phyloP scores from a whole-genome alignment of 1,140 invertebrate genomes.

The Dinoponera quadriceps region DNA sequence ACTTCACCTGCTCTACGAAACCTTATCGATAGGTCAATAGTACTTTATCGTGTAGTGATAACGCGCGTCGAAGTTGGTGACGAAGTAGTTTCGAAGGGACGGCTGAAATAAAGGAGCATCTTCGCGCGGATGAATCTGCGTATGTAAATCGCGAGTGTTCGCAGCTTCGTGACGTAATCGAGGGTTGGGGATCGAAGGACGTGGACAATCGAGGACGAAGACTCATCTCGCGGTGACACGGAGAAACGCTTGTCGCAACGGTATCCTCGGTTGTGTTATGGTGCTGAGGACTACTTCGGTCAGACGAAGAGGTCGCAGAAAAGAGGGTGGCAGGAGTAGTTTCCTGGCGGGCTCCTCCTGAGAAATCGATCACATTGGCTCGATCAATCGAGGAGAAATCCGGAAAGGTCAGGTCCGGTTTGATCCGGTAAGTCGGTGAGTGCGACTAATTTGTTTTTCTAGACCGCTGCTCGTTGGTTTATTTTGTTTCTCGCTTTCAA shows the following conservation, averaged over 20 bases:
- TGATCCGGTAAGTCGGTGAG: constrained; percentile 63
- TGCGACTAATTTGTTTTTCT: constrained; percentile 40
- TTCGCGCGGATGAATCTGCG: background rate
- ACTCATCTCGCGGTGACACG: constrained; percentile 8
- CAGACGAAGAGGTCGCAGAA: constrained; percentile 62
- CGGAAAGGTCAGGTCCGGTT: constrained; percentile 56
- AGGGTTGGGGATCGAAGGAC: constrained; percentile 15
- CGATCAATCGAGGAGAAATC: constrained; percentile 48
- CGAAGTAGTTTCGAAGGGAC: background rate
- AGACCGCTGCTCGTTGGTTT: background rate
- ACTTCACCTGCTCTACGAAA: too few relatives aligned
- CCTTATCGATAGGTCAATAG: background rate
- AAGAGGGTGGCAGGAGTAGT: constrained; percentile 28
- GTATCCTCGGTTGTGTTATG: constrained; percentile 65
- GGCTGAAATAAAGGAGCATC: background rate
- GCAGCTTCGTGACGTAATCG: constrained; percentile 8
- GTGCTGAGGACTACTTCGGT: constrained; percentile 64
- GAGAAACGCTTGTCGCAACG: constrained; percentile 33
- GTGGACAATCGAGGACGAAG: background rate
- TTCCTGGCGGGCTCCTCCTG: background rate
- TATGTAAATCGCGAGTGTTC: constrained; percentile 23
- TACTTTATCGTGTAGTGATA: too few relatives aligned
- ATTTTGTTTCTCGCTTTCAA: constrained; percentile 31
- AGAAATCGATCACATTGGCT: constrained; percentile 34
- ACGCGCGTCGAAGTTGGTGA: background rate